These are phyloP conservation scores for Nettapus auritus DNA, from an alignment of 2,113 vertebrate species.

Conservation along the genomic window DNA sequence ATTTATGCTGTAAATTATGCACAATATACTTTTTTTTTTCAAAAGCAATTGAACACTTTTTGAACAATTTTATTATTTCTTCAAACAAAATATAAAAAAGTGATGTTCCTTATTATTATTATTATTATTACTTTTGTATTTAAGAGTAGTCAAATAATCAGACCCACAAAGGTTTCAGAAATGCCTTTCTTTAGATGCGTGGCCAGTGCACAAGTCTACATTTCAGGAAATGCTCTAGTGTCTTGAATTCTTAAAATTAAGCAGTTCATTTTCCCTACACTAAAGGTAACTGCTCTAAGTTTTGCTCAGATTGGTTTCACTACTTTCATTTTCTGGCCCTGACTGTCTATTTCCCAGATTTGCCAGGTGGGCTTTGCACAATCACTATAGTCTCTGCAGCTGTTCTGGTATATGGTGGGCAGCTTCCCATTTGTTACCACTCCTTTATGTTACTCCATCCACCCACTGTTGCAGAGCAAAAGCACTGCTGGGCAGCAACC, in stretches of 20 bases:
- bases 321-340: background rate
- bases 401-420: background rate
- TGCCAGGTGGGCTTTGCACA: constrained; percentile 5
- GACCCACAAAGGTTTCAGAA: background rate
- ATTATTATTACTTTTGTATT: background rate
- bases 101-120: background rate
- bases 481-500: background rate
- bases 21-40: background rate
- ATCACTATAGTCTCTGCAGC: background rate
- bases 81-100: background rate
- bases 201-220: background rate
- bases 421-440: background rate
- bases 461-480: background rate
- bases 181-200: background rate
- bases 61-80: background rate
- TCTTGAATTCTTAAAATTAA: background rate
- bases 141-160: background rate
- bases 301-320: background rate
- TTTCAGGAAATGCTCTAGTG: background rate
- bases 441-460: background rate
- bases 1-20: background rate
- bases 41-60: background rate
- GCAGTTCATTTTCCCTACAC: background rate
- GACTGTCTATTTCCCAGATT: constrained; percentile 8
- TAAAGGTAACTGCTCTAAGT: background rate